Evolutionary conservation across 1,140 invertebrate genomes (phyloP).

Genomic region (Aphis craccivora): DNA sequence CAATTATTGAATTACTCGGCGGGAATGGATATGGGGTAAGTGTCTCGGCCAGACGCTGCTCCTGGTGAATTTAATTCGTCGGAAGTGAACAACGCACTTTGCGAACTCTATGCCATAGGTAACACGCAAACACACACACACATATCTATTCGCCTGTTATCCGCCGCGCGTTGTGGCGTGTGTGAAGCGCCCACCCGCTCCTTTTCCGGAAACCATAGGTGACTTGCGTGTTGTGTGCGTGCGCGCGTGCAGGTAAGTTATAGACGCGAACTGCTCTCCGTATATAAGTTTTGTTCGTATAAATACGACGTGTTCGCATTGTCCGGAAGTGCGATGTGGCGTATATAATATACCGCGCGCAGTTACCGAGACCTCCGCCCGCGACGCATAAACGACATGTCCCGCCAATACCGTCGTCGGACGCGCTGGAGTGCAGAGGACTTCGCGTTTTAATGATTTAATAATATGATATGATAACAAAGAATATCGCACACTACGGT

Average conservation of each 20-base stretch:
- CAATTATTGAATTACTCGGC: conserved; percentile 38
- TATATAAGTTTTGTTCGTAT: background rate
- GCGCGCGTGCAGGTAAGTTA: background rate
- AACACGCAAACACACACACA: background rate
- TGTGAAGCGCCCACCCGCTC: background rate
- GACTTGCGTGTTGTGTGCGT: background rate
- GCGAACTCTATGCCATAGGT: background rate
- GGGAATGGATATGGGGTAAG: background rate
- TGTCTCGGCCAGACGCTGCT: conserved; percentile 38
- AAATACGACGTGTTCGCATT: background rate
- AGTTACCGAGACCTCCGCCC: background rate
- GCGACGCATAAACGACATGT: background rate
- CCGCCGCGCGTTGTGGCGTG: background rate
- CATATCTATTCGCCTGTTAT: background rate
- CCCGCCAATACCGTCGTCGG: background rate
- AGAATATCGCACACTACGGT: background rate
- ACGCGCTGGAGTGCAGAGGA: background rate
- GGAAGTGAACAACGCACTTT: conserved; percentile 46
- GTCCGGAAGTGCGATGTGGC: background rate
- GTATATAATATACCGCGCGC: background rate
- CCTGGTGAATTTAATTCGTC: conserved; percentile 40
- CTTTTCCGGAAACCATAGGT: background rate
- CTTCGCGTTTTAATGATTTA: background rate
- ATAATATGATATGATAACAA: background rate
- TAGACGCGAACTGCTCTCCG: background rate